Conservation (phyloP, 2,797 vertebrate species). For the Pagetopsis macropterus region DNA sequence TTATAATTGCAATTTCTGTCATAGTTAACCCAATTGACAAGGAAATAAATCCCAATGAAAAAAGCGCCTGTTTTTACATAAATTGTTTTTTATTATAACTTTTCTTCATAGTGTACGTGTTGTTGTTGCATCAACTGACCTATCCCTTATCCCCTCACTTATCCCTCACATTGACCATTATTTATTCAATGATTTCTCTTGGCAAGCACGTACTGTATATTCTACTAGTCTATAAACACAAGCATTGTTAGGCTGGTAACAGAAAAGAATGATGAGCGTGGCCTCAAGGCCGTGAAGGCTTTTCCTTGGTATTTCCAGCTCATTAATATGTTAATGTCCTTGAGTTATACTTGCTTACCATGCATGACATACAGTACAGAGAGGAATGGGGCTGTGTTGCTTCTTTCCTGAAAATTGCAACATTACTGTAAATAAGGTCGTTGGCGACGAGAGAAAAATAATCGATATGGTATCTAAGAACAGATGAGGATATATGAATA, state of each 20-base stretch:
- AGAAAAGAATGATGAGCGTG: slow-evolving; percentile 21
- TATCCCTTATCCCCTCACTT: neutral
- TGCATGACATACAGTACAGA: slow-evolving; percentile 16
- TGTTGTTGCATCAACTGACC: neutral
- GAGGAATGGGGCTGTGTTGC: slow-evolving; percentile 22
- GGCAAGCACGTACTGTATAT: slow-evolving; percentile 20
- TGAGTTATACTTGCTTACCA: slow-evolving; percentile 12
- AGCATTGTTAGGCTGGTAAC: slow-evolving; percentile 11
- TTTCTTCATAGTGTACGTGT: neutral
- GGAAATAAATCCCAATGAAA: no score
- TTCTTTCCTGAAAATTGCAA: slow-evolving; percentile 23
- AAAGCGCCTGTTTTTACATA: no score
- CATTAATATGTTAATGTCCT: slow-evolving; percentile 52
- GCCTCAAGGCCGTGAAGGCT: slow-evolving; percentile 21
- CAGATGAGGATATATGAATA: slow-evolving; percentile 38
- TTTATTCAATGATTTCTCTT: slow-evolving; percentile 3
- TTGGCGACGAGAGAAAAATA: slow-evolving; percentile 1
- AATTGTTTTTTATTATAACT: neutral
- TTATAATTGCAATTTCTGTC: no score
- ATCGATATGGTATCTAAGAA: slow-evolving; percentile 6
- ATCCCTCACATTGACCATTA: neutral
- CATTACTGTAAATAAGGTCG: slow-evolving; percentile 12
- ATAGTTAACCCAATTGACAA: no score
- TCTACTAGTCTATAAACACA: slow-evolving; percentile 18
- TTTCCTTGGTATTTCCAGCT: slow-evolving; percentile 50